phyloP scores from a whole-genome alignment of 2,888 invertebrate genomes.

The Amaurobius ferox region DNA sequence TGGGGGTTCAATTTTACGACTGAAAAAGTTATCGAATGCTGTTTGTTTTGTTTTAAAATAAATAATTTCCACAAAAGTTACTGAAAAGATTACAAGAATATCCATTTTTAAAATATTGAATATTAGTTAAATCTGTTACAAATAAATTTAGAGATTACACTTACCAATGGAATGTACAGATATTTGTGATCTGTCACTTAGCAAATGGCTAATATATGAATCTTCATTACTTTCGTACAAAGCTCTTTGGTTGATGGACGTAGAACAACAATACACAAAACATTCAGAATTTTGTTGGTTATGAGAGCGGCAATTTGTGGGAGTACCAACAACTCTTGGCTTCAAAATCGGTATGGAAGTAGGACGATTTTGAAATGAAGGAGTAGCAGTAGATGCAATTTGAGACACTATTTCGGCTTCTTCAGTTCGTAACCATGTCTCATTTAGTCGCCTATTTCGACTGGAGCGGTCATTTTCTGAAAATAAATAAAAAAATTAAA shows the following conservation, averaged over 20 bases:
- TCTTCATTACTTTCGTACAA: slow-evolving; percentile 32
- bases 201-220: background rate
- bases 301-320: slow-evolving; percentile 46
- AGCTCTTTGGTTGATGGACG: slow-evolving; percentile 10
- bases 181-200: slow-evolving; percentile 15
- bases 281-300: slow-evolving; percentile 26
- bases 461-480: background rate
- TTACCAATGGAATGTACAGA: slow-evolving; percentile 31
- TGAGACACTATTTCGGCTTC: background rate
- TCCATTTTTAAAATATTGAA: no score
- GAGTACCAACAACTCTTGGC: slow-evolving; percentile 68
- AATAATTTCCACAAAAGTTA: no score
- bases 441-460: background rate
- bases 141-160: background rate
- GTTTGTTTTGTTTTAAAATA: no score
- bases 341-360: slow-evolving; percentile 73
- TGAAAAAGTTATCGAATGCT: no score
- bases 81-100: no score
- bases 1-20: no score
- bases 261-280: slow-evolving; percentile 43
- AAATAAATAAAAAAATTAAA: background rate
- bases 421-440: background rate
- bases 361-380: slow-evolving; percentile 11
- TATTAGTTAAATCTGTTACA: no score
- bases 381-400: background rate